Conservation (phyloP, 2,888 invertebrate species). For the Melinopterus prodromus region DNA sequence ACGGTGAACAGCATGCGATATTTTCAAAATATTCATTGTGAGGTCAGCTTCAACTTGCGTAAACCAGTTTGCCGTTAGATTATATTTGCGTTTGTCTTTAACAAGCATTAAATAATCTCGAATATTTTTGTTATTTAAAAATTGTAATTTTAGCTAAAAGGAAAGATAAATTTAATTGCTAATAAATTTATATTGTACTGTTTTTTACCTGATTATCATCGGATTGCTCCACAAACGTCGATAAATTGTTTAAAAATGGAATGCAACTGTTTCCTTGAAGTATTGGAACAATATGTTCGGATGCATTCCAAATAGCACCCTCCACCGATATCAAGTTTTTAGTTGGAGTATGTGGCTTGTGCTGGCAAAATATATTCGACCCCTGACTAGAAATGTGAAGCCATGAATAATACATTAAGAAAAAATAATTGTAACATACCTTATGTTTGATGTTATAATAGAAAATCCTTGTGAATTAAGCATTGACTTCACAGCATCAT, state of each 20-base stretch:
- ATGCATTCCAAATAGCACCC: conserved; percentile 59
- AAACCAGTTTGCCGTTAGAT: conserved; percentile 68
- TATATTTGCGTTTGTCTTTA: conserved; percentile 51
- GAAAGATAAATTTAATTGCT: conserved; percentile 28
- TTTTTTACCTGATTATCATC: conserved; percentile 26
- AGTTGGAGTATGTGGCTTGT: conserved; percentile 55
- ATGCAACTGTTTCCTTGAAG: conserved; percentile 60
- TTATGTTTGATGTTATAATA: conserved; percentile 58
- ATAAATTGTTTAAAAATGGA: conserved; percentile 59
- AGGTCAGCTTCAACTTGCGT: conserved; percentile 70
- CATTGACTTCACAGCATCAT: conserved; percentile 52
- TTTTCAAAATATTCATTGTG: conserved; percentile 63
- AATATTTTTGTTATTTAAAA: conserved; percentile 57
- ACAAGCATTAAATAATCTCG: conserved; percentile 61
- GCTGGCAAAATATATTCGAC: conserved; percentile 63
- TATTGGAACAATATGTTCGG: conserved; percentile 62
- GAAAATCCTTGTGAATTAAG: conserved; percentile 62
- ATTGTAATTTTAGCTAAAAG: conserved; percentile 56
- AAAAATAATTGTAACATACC: conserved; percentile 47
- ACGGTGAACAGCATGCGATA: conserved; percentile 53
- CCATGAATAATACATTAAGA: background rate
- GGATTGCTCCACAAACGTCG: conserved; percentile 47
- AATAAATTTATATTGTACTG: background rate
- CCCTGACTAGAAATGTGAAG: conserved; percentile 53
- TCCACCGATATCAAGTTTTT: conserved; percentile 61